These are phyloP conservation scores for cat (Felis catus) DNA, from an alignment of 2,113 vertebrate genomes.

Conservation along the genomic window DNA sequence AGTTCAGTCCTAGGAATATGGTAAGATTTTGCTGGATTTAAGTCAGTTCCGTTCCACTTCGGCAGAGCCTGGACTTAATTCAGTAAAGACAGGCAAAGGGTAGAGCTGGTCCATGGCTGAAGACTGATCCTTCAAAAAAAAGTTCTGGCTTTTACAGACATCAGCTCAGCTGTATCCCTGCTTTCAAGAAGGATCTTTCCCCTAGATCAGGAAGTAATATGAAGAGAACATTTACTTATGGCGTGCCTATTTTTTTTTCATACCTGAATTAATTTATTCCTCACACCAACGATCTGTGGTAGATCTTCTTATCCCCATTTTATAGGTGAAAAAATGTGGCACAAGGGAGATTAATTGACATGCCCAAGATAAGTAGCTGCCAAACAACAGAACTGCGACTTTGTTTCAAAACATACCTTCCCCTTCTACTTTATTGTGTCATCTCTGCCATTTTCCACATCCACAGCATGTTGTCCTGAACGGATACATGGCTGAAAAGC, in stretches of 20 bases:
- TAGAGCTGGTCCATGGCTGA: not conserved
- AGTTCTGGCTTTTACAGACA: not conserved
- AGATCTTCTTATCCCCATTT: not conserved
- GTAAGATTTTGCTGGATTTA: not conserved
- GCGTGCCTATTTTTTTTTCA: not conserved
- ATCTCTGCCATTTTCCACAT: not conserved
- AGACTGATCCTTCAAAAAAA: not conserved
- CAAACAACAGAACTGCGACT: not conserved
- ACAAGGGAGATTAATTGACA: not conserved
- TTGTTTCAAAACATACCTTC: not conserved
- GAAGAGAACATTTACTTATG: slow-evolving; percentile 6
- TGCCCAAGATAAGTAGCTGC: not conserved
- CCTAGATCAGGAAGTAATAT: not conserved
- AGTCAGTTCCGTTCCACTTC: not conserved
- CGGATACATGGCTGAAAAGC: not conserved
- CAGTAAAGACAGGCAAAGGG: not conserved
- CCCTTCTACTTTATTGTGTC: not conserved
- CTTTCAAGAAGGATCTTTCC: not conserved
- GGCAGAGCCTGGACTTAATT: not conserved
- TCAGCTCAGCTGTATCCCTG: not conserved
- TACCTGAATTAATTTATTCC: not conserved
- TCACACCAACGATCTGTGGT: not conserved
- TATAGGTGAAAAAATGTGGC: not conserved
- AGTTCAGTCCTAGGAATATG: not conserved
- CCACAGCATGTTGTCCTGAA: not conserved